A percentile compares a stretch with the other conserved stretches of the same genome.
phyloP scores from a whole-genome alignment of 2,113 vertebrate species.

The Chrysochloris asiatica region DNA sequence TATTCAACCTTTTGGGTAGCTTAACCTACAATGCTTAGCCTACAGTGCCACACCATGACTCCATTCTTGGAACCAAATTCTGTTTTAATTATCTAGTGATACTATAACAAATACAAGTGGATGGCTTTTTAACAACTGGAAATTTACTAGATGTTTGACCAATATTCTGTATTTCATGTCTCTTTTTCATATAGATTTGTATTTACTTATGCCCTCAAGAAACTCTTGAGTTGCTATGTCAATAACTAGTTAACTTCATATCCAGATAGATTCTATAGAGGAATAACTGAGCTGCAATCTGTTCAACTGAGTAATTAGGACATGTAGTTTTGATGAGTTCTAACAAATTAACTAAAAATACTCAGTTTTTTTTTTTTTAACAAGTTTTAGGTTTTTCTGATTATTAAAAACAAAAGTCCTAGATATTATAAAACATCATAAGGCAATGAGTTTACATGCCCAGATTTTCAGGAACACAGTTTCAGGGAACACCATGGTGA shows the following conservation, averaged over 20 bases:
- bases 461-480: too few species aligned
- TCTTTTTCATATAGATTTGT: neutral
- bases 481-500: too few species aligned
- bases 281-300: neutral
- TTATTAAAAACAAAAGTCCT: neutral
- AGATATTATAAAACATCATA: too few species aligned
- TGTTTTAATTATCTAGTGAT: too few species aligned
- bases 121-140: too few species aligned
- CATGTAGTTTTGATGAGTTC: neutral
- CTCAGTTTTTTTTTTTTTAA: neutral
- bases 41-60: too few species aligned
- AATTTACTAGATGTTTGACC: neutral
- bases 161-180: neutral
- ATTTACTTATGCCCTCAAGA: slow-evolving; percentile 23
- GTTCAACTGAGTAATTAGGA: neutral
- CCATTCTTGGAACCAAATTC: too few species aligned
- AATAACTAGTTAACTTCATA: neutral
- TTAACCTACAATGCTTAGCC: too few species aligned
- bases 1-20: too few species aligned
- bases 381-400: neutral
- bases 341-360: neutral
- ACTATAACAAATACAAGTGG: too few species aligned
- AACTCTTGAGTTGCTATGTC: neutral
- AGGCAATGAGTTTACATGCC: too few species aligned
- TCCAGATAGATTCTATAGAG: neutral